phyloP scores from a whole-genome alignment of 2,113 vertebrate genomes.

The Zosterops lateralis region DNA sequence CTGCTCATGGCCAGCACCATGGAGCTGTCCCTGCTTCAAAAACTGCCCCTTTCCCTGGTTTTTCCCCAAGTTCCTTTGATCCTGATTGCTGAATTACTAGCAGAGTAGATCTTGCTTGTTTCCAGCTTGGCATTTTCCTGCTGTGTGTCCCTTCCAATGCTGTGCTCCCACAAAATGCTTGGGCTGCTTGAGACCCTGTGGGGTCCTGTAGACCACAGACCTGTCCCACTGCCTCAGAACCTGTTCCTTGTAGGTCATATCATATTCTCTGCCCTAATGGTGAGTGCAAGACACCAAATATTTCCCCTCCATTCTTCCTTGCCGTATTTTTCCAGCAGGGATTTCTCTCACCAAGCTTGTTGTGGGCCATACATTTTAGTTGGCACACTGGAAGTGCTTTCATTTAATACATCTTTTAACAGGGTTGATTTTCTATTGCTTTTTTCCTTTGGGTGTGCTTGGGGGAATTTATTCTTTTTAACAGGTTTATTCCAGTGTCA shows the following conservation, averaged over 20 bases:
- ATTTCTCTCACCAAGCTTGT: not conserved
- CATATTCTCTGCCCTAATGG: rapidly evolving
- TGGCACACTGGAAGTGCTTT: not conserved
- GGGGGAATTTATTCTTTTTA: slow-evolving; percentile 38
- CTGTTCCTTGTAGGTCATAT: not conserved
- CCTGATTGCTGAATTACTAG: not conserved
- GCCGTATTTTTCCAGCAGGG: not conserved
- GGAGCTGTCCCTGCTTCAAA: not conserved
- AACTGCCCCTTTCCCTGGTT: not conserved
- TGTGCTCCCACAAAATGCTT: not conserved
- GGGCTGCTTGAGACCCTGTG: not conserved
- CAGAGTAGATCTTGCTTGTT: not conserved
- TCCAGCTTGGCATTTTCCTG: not conserved
- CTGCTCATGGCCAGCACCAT: rapidly evolving
- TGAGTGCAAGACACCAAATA: not conserved
- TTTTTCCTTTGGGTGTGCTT: not conserved
- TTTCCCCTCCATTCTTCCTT: not conserved
- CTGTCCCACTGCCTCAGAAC: not conserved
- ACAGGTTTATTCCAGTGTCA: not conserved
- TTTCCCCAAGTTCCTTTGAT: not conserved
- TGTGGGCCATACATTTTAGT: not conserved
- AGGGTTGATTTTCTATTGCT: not conserved
- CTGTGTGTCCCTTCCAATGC: not conserved
- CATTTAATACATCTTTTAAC: slow-evolving; percentile 1
- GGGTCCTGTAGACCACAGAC: not conserved